Evolutionary conservation across 2,113 vertebrate species (phyloP), one percentile per base, ranked within the genome.

Genomic region (Pholis gunnellus): DNA sequence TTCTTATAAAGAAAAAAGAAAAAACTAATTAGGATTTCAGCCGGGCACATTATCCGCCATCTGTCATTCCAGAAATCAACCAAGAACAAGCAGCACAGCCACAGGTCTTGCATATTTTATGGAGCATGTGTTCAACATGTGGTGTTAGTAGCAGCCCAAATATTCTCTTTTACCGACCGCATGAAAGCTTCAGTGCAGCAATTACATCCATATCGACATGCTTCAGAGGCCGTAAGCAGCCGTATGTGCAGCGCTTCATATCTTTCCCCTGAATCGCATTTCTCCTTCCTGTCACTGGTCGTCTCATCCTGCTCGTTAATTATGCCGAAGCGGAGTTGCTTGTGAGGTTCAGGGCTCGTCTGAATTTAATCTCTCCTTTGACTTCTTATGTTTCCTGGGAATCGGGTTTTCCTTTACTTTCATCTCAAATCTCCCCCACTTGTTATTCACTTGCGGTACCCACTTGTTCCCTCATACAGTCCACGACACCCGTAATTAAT

Each of bases 161-260:
- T 80, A 81, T 82, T 83, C 81, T 85, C 69, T 74, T 67, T 48
- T 70, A 66, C 72, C 64, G 31, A 86, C 87, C 89, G 82, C 90
- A 93, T 89, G 84, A 93, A 94, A 91, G 89, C 73, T 73, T 40
- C 67, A 18, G 75, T 38, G 80, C 81, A 75, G 86, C 93, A 92
- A 93, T 94, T 94, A 94, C 88, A 91, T 86, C 88, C 89, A 93
- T 93, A 88, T 94, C 83, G 87, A 88, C 91, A 93, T 84, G 91
- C 89, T 88, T 92, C 86, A 85, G 85, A 83, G 83, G 85, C 90
- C 88, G 86, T 60, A 54, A 77, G 85, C 81, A 68, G 83, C 71
- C 72, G 59, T 59, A 82, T 27, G 85, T 50, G 67, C 72, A 42
- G 68, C 34, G 61, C 84, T 90, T 92, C 79, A 85, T 89, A 94